phyloP scores from a whole-genome alignment of 1,140 invertebrate species.

The Sitophilus oryzae region DNA sequence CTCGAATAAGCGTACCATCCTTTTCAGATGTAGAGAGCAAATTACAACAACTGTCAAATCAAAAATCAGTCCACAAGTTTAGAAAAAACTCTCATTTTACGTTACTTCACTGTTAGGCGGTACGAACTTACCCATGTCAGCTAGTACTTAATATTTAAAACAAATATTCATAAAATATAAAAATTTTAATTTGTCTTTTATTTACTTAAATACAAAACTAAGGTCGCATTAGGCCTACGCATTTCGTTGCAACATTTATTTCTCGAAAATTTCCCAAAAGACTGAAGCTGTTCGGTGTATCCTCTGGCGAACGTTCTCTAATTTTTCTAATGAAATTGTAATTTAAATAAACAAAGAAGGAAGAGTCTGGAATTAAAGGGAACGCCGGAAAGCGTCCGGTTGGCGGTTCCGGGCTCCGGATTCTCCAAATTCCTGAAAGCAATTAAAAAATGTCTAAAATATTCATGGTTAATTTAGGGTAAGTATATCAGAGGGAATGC shows the following conservation, averaged over 20 bases:
- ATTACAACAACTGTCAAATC: no score
- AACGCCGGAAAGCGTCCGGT: not conserved
- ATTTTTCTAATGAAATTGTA: not conserved
- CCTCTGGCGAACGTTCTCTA: not conserved
- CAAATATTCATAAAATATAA: no score
- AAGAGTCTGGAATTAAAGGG: not conserved
- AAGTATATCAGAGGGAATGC: slow-evolving; percentile 7
- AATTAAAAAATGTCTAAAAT: slow-evolving; percentile 15
- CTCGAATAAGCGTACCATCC: no score
- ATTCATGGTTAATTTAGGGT: slow-evolving; percentile 14
- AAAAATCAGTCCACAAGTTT: no score
- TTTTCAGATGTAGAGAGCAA: no score
- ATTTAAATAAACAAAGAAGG: not conserved
- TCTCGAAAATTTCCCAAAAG: not conserved
- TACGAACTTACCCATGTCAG: no score
- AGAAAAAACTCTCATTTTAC: no score
- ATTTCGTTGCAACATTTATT: not conserved
- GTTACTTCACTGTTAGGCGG: no score
- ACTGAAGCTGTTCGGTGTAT: not conserved
- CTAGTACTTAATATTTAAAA: no score
- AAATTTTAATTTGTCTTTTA: no score
- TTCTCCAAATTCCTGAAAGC: slow-evolving; percentile 7
- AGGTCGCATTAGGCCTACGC: no score
- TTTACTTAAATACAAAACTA: no score
- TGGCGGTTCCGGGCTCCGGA: not conserved